These are phyloP conservation scores for Pristionchus entomophagus DNA, from an alignment of 2,888 invertebrate genomes.

Conservation along the genomic window DNA sequence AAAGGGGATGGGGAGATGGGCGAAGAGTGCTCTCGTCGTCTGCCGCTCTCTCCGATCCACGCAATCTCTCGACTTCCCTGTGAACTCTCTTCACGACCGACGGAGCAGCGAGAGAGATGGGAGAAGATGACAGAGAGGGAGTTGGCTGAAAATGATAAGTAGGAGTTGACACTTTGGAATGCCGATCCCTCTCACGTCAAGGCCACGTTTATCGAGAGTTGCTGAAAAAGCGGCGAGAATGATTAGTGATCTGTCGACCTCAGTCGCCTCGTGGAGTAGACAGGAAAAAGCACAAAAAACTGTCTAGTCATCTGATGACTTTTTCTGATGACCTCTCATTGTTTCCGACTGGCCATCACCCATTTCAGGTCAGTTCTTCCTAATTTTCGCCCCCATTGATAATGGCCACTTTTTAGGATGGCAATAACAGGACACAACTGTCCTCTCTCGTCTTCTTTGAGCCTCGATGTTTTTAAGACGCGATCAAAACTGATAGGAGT, in stretches of 20 bases:
- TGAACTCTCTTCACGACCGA: background rate
- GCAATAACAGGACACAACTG: constrained; percentile 4
- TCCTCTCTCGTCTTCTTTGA: background rate
- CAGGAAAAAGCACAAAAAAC: background rate
- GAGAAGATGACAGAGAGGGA: background rate
- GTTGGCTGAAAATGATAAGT: constrained; percentile 11
- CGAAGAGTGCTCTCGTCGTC: constrained; percentile 22
- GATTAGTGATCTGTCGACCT: background rate
- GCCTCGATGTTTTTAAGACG: constrained; percentile 23
- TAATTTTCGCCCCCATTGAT: background rate
- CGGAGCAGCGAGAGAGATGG: background rate
- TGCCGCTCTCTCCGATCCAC: background rate
- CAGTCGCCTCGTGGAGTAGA: background rate
- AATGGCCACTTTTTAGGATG: background rate
- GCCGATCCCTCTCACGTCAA: too few relatives aligned
- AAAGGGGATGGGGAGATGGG: constrained; percentile 21
- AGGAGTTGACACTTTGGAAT: constrained; percentile 8
- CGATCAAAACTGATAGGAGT: constrained; percentile 7
- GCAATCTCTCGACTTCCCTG: background rate
- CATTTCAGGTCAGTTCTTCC: background rate
- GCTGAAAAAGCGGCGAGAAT: background rate
- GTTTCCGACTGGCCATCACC: background rate
- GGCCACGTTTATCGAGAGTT: too few relatives aligned
- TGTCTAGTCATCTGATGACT: background rate
- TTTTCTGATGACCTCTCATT: background rate